phyloP scores from a whole-genome alignment of 30 jellyfish, hydroid and myxozoan genomes.

The Aurelia aurita complex sp. Pacific region DNA sequence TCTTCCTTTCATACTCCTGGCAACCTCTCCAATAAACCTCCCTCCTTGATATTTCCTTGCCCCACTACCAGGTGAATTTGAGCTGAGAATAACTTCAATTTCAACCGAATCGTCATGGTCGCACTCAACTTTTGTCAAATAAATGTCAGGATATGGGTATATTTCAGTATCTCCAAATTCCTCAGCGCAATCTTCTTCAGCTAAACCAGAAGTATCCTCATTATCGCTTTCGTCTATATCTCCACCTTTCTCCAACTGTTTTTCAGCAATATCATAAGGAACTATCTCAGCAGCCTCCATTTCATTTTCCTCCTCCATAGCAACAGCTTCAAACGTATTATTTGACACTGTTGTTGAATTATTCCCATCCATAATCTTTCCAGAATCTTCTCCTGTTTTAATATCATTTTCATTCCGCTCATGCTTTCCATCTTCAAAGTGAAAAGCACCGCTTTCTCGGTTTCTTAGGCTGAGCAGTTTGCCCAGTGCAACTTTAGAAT shows the following conservation, averaged over 20 bases:
- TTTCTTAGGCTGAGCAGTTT: not conserved
- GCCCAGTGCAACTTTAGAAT: not conserved
- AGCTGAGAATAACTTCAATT: constrained; percentile 52
- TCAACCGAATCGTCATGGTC: constrained; percentile 62
- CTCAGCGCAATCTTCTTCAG: not conserved
- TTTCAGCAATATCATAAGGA: constrained; percentile 43
- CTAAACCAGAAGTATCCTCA: not conserved
- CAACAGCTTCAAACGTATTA: not conserved
- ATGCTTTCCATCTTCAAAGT: too few relatives aligned
- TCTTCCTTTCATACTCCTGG: constrained; percentile 7
- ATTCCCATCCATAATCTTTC: too few relatives aligned
- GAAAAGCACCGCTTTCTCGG: not conserved
- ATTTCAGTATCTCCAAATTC: constrained; percentile 38
- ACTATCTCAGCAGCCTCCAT: constrained; percentile 44
- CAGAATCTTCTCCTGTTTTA: too few relatives aligned
- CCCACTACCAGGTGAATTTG: constrained; percentile 35
- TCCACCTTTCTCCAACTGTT: not conserved
- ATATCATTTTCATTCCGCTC: too few relatives aligned
- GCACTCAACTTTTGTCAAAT: not conserved
- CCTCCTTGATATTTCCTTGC: constrained; percentile 59
- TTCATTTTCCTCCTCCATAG: not conserved
- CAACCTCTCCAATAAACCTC: constrained; percentile 46
- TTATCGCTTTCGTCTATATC: not conserved
- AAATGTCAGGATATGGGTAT: constrained; percentile 41
- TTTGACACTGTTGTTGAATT: too few relatives aligned